Evolutionary conservation across 2,113 vertebrate genomes (phyloP).

Genomic region (Phalacrocorax pelagicus): DNA sequence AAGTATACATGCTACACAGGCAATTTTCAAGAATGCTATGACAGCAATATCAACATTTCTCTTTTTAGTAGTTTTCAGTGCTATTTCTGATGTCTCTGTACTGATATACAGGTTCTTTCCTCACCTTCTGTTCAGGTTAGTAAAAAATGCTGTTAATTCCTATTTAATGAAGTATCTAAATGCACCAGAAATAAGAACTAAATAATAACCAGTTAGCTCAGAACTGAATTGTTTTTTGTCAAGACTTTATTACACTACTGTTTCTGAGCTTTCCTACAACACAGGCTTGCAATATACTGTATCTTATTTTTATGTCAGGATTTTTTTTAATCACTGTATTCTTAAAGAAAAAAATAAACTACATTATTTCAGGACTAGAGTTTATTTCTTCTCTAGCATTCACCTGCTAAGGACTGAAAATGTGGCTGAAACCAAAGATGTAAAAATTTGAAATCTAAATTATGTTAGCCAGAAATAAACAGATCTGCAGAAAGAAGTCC

Average conservation of each 20-base stretch:
- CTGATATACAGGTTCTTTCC: background rate
- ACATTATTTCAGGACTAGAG: background rate
- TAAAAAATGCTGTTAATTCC: background rate
- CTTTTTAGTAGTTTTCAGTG: background rate
- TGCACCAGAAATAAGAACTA: background rate
- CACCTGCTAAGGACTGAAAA: background rate
- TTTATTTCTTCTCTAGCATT: background rate
- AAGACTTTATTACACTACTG: background rate
- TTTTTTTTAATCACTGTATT: background rate
- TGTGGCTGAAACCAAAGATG: background rate
- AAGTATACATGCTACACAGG: background rate
- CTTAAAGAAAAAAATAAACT: background rate
- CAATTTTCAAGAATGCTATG: background rate
- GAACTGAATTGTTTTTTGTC: background rate
- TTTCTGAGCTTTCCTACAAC: background rate
- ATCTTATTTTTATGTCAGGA: background rate
- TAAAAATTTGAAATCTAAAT: background rate
- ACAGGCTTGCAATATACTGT: background rate
- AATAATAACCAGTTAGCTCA: background rate
- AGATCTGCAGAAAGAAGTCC: background rate
- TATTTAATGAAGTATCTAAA: background rate
- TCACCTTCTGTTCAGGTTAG: background rate
- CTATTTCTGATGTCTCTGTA: background rate
- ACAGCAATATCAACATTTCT: background rate
- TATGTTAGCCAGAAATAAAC: background rate